Conservation (phyloP, 1,140 invertebrate genomes). For the Caenorhabditis remanei region DNA sequence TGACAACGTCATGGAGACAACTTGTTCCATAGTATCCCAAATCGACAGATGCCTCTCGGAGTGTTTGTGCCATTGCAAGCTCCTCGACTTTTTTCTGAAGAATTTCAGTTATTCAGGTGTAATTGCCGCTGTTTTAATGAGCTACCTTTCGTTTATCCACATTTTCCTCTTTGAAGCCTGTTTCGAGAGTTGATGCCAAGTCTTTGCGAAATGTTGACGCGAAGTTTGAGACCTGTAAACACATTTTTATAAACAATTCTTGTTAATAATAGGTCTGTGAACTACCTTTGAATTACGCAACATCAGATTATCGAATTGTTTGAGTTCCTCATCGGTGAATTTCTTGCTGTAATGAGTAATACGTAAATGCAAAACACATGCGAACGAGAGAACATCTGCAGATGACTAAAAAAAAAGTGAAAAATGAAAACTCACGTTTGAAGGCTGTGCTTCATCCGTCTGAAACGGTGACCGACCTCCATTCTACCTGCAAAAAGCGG, state of each 20-base stretch:
- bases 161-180: constrained; percentile 63
- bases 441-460: constrained; percentile 55
- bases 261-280: not conserved
- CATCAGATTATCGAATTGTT: constrained; percentile 16
- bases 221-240: constrained; percentile 32
- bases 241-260: not conserved
- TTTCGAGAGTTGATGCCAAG: constrained; percentile 43
- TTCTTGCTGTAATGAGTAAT: constrained; percentile 49
- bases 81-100: constrained; percentile 64
- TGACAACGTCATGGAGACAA: constrained; percentile 58
- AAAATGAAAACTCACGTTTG: constrained; percentile 39
- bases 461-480: constrained; percentile 58
- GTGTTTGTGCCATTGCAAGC: constrained; percentile 22
- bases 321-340: constrained; percentile 47
- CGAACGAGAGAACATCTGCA: not conserved
- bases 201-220: constrained; percentile 57
- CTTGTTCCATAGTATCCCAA: constrained; percentile 32
- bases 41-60: constrained; percentile 43
- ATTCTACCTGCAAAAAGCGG: constrained; percentile 35
- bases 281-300: constrained; percentile 40
- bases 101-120: not conserved
- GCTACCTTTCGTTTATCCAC: constrained; percentile 60
- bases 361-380: no score
- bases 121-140: not conserved
- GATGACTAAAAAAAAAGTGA: no score